Percentiles rank a stretch among this genome's conserved stretches.
Conservation (phyloP, 2,888 invertebrate species). For the Drosophila trichaetosa region DNA sequence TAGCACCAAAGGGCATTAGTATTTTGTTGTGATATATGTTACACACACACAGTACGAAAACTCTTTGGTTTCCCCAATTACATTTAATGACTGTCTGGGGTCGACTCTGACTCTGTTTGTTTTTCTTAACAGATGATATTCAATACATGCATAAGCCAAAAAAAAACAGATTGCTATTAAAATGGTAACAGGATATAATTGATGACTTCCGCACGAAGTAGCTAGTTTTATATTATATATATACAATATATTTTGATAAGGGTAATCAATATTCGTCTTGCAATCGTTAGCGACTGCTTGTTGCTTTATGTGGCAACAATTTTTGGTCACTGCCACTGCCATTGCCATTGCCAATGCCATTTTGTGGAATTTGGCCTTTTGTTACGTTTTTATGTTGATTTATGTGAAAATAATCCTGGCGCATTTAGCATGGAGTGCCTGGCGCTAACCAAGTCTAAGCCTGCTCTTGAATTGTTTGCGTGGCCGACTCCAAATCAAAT, state of each 20-base stretch:
- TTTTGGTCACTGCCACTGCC: conserved; percentile 30
- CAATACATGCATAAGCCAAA: not conserved
- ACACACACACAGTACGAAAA: not conserved
- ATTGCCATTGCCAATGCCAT: conserved; percentile 25
- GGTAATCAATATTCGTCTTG: conserved; percentile 24
- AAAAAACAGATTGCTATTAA: not conserved
- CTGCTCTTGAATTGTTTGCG: conserved; percentile 22
- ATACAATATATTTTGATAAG: not conserved
- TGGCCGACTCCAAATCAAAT: conserved; percentile 57
- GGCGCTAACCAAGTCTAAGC: conserved; percentile 25
- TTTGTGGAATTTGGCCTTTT: conserved; percentile 51
- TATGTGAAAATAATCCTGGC: conserved; percentile 74
- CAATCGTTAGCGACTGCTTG: not conserved
- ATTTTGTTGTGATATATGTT: not conserved
- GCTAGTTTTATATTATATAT: not conserved
- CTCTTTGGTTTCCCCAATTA: not conserved
- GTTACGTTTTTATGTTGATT: conserved; percentile 74
- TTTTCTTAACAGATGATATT: not conserved
- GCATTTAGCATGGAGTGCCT: conserved; percentile 64
- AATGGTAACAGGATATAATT: not conserved
- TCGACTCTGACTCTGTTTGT: not conserved
- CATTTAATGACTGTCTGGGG: not conserved
- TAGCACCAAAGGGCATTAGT: not conserved
- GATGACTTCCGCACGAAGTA: not conserved
- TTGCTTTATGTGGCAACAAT: conserved; percentile 20